These are phyloP conservation scores for Mystacides longicornis DNA, from an alignment of 2,888 invertebrate genomes.

Conservation along the genomic window DNA sequence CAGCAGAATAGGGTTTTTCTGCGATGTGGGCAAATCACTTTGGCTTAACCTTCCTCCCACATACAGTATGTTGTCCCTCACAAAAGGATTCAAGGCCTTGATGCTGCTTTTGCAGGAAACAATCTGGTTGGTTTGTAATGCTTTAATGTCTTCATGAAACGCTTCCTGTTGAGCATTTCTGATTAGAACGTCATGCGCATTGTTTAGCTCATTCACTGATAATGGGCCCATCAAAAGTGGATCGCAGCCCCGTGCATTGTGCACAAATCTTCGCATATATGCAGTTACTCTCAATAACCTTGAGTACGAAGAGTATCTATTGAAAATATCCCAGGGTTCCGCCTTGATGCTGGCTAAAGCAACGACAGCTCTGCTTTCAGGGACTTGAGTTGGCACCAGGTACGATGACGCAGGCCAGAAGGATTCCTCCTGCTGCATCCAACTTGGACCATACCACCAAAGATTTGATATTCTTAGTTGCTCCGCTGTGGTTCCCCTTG, in stretches of 20 bases:
- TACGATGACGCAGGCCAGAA: not conserved
- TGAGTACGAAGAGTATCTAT: not conserved
- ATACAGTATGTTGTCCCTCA: not conserved
- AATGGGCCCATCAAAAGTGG: not conserved
- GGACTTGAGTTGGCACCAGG: not conserved
- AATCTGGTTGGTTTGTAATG: not conserved
- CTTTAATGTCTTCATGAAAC: not conserved
- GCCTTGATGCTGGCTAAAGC: not conserved
- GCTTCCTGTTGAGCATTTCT: not conserved
- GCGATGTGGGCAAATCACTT: not conserved
- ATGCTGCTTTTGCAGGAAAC: not conserved
- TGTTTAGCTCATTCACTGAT: not conserved
- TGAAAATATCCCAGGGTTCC: not conserved
- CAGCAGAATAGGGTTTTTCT: not conserved
- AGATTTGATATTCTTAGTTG: no score
- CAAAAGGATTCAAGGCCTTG: not conserved
- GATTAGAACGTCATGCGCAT: not conserved
- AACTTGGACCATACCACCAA: no score
- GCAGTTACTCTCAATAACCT: not conserved
- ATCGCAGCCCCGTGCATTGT: not conserved
- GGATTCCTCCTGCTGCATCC: no score
- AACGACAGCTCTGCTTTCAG: not conserved
- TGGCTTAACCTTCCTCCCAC: not conserved
- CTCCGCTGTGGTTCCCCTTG: no score
- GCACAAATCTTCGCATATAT: not conserved